Evolutionary conservation across 2,888 invertebrate species (phyloP).

Genomic region (Cepaea hortensis): DNA sequence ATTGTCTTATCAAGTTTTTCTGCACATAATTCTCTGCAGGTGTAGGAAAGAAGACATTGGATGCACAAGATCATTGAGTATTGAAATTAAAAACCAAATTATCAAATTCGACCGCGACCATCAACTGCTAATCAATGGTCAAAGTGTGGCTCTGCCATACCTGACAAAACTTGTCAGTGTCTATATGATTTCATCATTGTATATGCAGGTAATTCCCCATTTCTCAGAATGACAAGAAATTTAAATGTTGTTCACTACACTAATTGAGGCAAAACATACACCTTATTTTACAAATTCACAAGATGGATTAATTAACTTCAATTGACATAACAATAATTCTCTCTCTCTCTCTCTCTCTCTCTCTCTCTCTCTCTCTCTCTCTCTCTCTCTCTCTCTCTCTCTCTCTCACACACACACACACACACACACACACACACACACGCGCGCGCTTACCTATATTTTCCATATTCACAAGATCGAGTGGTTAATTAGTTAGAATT

Average conservation of each 20-base stretch:
- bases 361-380: no score
- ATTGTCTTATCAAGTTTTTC: neutral
- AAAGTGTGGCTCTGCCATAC: constrained; percentile 59
- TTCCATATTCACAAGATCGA: no score
- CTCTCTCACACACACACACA: no score
- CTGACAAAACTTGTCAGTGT: constrained; percentile 80
- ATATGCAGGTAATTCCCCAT: constrained; percentile 77
- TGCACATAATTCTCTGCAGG: constrained; percentile 74
- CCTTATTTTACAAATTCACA: no score
- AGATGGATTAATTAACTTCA: no score
- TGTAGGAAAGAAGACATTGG: constrained; percentile 88
- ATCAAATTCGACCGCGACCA: constrained; percentile 86
- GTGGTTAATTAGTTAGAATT: no score
- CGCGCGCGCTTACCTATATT: no score
- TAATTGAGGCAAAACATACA: no score
- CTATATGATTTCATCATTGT: constrained; percentile 86
- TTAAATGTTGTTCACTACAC: neutral
- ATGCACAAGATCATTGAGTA: constrained; percentile 84
- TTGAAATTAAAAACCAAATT: constrained; percentile 64
- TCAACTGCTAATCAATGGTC: constrained; percentile 59
- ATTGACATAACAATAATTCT: no score
- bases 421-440: no score
- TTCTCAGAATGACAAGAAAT: neutral
- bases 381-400: no score
- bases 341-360: no score